Evolutionary conservation across 30 jellyfish, hydroid and myxozoan genomes (phyloP).

Genomic region (Hydra vulgaris): DNA sequence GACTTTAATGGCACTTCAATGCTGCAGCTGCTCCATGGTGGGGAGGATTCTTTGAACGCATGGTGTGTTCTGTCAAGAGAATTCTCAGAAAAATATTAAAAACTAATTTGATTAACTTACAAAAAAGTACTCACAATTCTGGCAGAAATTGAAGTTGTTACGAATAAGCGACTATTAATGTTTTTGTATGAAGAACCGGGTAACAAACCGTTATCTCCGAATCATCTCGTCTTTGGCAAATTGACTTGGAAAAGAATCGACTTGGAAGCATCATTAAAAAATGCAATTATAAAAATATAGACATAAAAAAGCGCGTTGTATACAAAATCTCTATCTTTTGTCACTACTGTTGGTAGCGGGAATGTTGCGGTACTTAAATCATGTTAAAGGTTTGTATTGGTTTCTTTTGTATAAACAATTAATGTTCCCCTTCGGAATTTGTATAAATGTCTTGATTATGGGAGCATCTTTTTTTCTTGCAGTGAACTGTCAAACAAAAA

Average conservation of each 20-base stretch:
- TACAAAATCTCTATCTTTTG: neutral
- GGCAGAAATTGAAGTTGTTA: neutral
- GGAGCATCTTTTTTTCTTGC: neutral
- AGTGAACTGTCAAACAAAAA: no score
- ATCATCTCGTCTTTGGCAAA: neutral
- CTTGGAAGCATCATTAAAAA: neutral
- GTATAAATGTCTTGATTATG: neutral
- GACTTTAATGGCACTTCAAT: slow-evolving; percentile 21
- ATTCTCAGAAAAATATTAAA: neutral
- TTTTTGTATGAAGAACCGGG: no score
- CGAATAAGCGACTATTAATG: no score
- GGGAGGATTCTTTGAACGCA: neutral
- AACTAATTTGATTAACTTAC: neutral
- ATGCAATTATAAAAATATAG: neutral
- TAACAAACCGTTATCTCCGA: neutral
- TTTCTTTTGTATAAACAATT: neutral
- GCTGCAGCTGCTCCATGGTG: slow-evolving; percentile 32
- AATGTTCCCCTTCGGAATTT: neutral
- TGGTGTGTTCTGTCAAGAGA: neutral
- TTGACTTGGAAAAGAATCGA: neutral
- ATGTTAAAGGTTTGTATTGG: neutral
- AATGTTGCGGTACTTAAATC: neutral
- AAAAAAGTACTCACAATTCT: neutral
- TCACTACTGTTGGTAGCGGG: neutral
- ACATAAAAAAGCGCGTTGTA: neutral